Evolutionary conservation across 2,888 invertebrate genomes (phyloP).

Genomic region (Phragmatobia fuliginosa): DNA sequence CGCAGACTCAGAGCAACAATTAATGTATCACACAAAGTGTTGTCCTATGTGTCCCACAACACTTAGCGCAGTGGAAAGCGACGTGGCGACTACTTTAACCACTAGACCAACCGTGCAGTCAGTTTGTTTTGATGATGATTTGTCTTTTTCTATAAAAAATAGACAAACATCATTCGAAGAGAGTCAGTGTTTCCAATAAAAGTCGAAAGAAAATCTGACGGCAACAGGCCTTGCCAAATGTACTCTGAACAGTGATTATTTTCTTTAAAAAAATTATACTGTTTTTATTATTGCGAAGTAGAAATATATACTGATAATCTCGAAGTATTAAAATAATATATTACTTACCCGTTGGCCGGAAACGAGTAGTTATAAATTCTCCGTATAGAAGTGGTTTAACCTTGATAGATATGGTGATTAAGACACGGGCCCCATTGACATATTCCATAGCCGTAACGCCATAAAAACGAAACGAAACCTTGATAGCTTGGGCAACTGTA

Average conservation of each 20-base stretch:
- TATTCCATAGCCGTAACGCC: slow-evolving; percentile 59
- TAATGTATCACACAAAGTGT: too few species aligned
- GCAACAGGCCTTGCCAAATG: not conserved
- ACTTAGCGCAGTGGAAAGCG: too few species aligned
- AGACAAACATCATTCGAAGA: not conserved
- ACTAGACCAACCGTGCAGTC: too few species aligned
- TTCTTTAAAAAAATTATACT: not conserved
- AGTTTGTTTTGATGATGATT: not conserved
- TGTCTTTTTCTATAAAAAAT: not conserved
- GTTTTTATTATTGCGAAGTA: slow-evolving; percentile 3
- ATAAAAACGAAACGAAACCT: slow-evolving; percentile 49
- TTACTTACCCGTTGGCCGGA: slow-evolving; percentile 56
- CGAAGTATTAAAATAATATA: slow-evolving; percentile 33
- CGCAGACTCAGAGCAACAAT: too few species aligned
- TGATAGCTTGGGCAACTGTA: slow-evolving; percentile 26
- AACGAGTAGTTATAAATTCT: slow-evolving; percentile 60
- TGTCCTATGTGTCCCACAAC: too few species aligned
- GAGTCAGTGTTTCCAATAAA: not conserved
- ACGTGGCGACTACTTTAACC: too few species aligned
- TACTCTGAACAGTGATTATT: not conserved
- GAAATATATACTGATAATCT: slow-evolving; percentile 15
- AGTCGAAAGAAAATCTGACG: not conserved
- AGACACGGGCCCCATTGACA: slow-evolving; percentile 58
- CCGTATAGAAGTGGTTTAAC: slow-evolving; percentile 47
- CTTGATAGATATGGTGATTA: slow-evolving; percentile 61